Percentiles rank a stretch among this genome's conserved stretches.
Evolutionary conservation across 2,888 invertebrate genomes (phyloP).

Genomic region (Drosophila mettleri): DNA sequence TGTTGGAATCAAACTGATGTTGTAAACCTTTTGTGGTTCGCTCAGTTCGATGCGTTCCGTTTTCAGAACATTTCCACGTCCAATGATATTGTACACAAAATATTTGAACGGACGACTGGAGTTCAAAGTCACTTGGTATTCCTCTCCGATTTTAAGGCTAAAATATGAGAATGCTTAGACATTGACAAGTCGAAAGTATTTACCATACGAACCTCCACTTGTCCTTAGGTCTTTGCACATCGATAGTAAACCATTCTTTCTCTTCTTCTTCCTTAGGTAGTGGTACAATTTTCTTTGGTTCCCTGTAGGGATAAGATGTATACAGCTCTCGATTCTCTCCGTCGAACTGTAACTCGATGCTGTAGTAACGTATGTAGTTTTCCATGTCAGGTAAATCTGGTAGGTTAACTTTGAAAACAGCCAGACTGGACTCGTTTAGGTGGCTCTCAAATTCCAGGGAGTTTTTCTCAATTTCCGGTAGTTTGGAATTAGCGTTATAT

Average conservation of each 20-base stretch:
- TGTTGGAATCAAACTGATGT: constrained; percentile 89
- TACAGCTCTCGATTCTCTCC: constrained; percentile 68
- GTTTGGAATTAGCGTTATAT: constrained; percentile 35
- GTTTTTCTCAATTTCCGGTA: constrained; percentile 83
- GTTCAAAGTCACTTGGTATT: constrained; percentile 90
- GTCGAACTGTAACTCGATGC: constrained; percentile 58
- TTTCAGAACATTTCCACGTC: constrained; percentile 92
- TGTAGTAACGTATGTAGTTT: constrained; percentile 64
- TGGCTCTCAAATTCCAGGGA: constrained; percentile 80
- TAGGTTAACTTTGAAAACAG: constrained; percentile 88
- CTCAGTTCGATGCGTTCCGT: constrained; percentile 89
- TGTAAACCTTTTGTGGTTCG: constrained; percentile 85
- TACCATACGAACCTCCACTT: constrained; percentile 55
- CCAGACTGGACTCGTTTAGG: constrained; percentile 88
- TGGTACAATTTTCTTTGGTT: constrained; percentile 64
- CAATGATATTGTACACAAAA: constrained; percentile 91
- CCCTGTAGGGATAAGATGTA: constrained; percentile 67
- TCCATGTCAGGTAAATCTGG: constrained; percentile 85
- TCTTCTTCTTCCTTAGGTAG: constrained; percentile 36
- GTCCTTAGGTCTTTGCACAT: constrained; percentile 51
- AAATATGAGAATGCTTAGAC: constrained; percentile 60
- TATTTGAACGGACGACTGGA: constrained; percentile 91
- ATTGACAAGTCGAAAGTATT: rapidly evolving
- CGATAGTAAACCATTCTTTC: constrained; percentile 66
- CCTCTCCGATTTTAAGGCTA: constrained; percentile 88